These are phyloP conservation scores for Ceyx melanurus DNA, from an alignment of 2,113 vertebrate species.

Conservation along the genomic window DNA sequence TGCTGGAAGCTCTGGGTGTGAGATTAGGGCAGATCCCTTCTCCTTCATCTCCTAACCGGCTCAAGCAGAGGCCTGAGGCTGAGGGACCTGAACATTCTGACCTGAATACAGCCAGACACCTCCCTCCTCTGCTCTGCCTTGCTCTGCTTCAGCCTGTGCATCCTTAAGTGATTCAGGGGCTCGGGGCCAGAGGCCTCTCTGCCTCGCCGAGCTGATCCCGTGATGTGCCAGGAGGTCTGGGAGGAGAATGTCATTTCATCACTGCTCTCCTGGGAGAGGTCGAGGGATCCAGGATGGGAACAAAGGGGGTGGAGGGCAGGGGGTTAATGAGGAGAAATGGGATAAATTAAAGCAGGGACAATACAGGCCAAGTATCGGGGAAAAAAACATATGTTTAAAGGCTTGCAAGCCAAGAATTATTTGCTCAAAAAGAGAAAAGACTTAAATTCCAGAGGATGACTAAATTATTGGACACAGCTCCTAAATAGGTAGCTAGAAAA, in stretches of 20 bases:
- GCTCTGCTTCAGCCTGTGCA: slow-evolving; percentile 14
- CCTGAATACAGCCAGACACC: not conserved
- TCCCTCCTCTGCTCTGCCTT: not conserved
- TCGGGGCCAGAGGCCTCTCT: slow-evolving; percentile 29
- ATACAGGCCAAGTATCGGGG: slow-evolving; percentile 26
- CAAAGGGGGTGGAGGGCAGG: slow-evolving; percentile 21
- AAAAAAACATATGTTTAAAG: slow-evolving; percentile 45
- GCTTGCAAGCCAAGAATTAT: slow-evolving; percentile 30
- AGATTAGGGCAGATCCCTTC: slow-evolving; percentile 15
- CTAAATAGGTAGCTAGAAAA: slow-evolving; percentile 36
- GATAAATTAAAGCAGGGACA: slow-evolving; percentile 44
- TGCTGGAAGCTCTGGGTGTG: not conserved
- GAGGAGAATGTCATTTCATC: slow-evolving; percentile 48
- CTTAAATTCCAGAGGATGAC: slow-evolving; percentile 45
- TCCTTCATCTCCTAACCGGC: not conserved
- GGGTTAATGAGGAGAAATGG: slow-evolving; percentile 49
- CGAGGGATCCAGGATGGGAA: slow-evolving; percentile 44
- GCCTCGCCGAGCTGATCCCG: not conserved
- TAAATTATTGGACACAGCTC: slow-evolving; percentile 17
- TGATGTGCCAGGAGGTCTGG: slow-evolving; percentile 61
- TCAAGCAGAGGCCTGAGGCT: not conserved
- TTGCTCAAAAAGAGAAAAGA: not conserved
- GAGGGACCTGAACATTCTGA: not conserved
- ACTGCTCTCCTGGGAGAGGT: slow-evolving; percentile 31
- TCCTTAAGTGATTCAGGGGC: slow-evolving; percentile 33